Percentiles rank a stretch among this genome's conserved stretches.
Evolutionary conservation across 2,888 invertebrate species (phyloP).

Genomic region (Limnephilus rhombicus): DNA sequence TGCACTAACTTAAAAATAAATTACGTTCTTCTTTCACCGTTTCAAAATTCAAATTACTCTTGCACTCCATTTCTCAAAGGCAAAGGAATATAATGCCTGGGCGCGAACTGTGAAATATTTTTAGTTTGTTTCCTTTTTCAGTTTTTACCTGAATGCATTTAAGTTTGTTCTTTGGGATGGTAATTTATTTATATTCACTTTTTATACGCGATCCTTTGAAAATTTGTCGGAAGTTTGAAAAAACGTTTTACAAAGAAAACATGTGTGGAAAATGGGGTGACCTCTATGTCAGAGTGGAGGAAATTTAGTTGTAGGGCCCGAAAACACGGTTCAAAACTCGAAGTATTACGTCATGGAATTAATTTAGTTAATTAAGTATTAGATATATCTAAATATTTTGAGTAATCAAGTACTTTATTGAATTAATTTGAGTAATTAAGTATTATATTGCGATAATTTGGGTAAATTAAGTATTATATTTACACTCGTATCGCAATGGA

Average conservation of each 20-base stretch:
- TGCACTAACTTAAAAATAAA: slow-evolving; percentile 34
- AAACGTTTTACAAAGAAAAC: neutral
- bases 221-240: neutral
- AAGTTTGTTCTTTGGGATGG: neutral
- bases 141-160: neutral
- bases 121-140: neutral
- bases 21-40: slow-evolving; percentile 21
- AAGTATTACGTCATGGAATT: too few relatives aligned
- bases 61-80: neutral
- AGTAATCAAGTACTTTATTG: too few relatives aligned
- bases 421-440: too few relatives aligned
- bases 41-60: slow-evolving; percentile 32
- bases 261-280: neutral
- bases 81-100: neutral
- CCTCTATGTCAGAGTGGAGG: neutral
- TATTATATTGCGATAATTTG: too few relatives aligned
- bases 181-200: neutral
- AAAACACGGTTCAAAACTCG: neutral
- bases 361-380: too few relatives aligned
- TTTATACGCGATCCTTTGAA: neutral
- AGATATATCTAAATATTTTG: too few relatives aligned
- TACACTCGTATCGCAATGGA: too few relatives aligned
- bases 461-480: too few relatives aligned
- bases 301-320: neutral
- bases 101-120: neutral